Evolutionary conservation across 2,797 vertebrate species (phyloP).

Genomic region (Meriones psammophilus): DNA sequence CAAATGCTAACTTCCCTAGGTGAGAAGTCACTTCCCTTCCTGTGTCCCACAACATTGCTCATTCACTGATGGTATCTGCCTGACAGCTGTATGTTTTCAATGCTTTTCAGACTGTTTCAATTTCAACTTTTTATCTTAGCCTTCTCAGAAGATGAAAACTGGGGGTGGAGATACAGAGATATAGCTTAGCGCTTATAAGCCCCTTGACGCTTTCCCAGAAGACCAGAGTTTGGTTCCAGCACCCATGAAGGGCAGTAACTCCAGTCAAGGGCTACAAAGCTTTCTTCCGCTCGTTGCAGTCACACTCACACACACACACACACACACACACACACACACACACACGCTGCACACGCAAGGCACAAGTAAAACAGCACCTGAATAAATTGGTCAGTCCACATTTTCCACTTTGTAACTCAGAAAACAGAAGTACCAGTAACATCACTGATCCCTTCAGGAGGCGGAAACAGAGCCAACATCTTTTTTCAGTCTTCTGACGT

Average conservation of each 20-base stretch:
- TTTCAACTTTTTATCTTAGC: slow-evolving; percentile 24
- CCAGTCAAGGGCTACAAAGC: background rate
- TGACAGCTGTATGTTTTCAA: background rate
- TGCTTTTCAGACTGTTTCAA: background rate
- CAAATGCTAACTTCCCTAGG: background rate
- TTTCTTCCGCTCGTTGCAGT: background rate
- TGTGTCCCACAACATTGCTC: background rate
- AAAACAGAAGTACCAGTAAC: slow-evolving; percentile 29
- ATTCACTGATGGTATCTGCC: background rate
- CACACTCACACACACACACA: background rate
- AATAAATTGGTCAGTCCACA: slow-evolving; percentile 8
- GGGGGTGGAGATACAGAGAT: background rate
- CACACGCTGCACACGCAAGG: too few relatives aligned
- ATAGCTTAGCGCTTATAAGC: background rate
- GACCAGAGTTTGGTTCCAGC: background rate
- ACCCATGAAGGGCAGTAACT: background rate
- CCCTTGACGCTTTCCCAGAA: background rate
- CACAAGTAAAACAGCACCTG: background rate
- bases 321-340: background rate
- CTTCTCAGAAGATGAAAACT: background rate
- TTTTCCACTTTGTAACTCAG: slow-evolving; percentile 46
- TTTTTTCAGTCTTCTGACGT: slow-evolving; percentile 12
- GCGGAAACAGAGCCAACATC: background rate
- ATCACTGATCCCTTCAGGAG: background rate
- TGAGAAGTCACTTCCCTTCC: background rate